A percentile compares a stretch with the other conserved stretches of the same genome.
These are phyloP conservation scores for Pammene fasciana DNA, from an alignment of 2,888 invertebrate genomes.

Conservation along the genomic window DNA sequence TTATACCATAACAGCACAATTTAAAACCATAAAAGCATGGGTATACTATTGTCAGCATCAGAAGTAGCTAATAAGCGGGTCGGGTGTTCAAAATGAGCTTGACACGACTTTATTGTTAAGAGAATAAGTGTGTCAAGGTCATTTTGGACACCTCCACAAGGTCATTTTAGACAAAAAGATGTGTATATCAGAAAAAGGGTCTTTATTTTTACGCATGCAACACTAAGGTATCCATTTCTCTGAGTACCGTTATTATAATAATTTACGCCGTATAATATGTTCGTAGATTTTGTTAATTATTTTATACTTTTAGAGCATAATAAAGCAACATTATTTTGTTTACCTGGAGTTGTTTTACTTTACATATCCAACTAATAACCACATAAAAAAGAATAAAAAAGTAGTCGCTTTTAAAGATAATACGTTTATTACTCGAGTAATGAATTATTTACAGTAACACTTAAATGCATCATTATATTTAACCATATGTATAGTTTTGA, in stretches of 20 bases:
- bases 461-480: conserved; percentile 1
- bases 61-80: too few relatives aligned
- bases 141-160: too few relatives aligned
- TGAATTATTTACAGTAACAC: conserved; percentile 24
- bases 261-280: conserved; percentile 57
- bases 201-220: too few relatives aligned
- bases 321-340: conserved; percentile 75
- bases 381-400: not conserved
- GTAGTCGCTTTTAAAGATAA: not conserved
- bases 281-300: conserved; percentile 56
- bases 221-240: not conserved
- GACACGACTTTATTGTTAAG: too few relatives aligned
- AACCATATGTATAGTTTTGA: not conserved
- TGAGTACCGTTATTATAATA: conserved; percentile 49
- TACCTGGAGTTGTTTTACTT: conserved; percentile 60
- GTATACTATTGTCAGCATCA: too few relatives aligned
- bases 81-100: too few relatives aligned
- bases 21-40: not conserved
- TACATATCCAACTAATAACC: too few relatives aligned
- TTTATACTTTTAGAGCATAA: conserved; percentile 68
- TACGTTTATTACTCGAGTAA: conserved; percentile 16
- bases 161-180: too few relatives aligned
- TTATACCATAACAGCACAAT: conserved; percentile 27
- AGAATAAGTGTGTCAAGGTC: too few relatives aligned
- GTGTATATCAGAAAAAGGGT: too few relatives aligned